Conservation (phyloP, 1,140 invertebrate genomes). For the Lethocerus indicus region DNA sequence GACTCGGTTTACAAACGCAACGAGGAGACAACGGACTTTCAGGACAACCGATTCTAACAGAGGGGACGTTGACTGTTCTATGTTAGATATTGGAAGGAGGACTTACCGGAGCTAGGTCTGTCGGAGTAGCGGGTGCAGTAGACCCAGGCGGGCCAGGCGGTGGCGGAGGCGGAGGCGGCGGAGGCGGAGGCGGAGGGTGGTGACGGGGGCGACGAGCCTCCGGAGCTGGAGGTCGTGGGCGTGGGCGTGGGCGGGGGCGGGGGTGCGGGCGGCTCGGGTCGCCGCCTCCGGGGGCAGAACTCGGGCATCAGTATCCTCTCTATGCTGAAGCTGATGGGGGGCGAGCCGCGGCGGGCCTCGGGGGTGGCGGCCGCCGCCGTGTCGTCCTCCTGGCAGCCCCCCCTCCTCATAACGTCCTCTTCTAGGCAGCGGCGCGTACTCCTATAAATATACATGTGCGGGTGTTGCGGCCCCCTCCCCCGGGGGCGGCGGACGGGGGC, state of each 20-base stretch:
- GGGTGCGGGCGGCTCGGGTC: not conserved
- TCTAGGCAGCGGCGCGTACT: too few relatives aligned
- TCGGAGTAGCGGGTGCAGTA: conserved; percentile 90
- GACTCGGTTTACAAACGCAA: not conserved
- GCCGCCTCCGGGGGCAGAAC: conserved; percentile 28
- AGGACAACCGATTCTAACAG: not conserved
- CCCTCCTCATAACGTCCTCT: too few relatives aligned
- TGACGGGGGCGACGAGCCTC: conserved; percentile 22
- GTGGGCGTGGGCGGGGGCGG: too few relatives aligned
- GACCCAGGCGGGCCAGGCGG: conserved; percentile 66
- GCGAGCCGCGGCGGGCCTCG: conserved; percentile 18
- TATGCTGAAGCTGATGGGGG: conserved; percentile 32
- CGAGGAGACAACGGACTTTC: not conserved
- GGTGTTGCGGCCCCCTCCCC: not conserved
- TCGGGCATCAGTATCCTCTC: conserved; percentile 42
- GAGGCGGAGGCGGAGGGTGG: conserved; percentile 14
- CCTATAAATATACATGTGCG: too few relatives aligned
- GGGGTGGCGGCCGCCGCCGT: conserved; percentile 22
- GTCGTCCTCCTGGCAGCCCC: too few relatives aligned
- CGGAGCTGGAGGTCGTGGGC: conserved; percentile 8
- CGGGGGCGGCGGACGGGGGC: not conserved
- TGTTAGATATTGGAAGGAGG: not conserved
- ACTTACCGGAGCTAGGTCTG: conserved; percentile 71
- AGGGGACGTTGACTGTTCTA: not conserved
- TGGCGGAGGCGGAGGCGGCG: conserved; percentile 11